These are phyloP conservation scores for Craterocephalus amniculus DNA, from an alignment of 2,797 vertebrate species.

Conservation along the genomic window DNA sequence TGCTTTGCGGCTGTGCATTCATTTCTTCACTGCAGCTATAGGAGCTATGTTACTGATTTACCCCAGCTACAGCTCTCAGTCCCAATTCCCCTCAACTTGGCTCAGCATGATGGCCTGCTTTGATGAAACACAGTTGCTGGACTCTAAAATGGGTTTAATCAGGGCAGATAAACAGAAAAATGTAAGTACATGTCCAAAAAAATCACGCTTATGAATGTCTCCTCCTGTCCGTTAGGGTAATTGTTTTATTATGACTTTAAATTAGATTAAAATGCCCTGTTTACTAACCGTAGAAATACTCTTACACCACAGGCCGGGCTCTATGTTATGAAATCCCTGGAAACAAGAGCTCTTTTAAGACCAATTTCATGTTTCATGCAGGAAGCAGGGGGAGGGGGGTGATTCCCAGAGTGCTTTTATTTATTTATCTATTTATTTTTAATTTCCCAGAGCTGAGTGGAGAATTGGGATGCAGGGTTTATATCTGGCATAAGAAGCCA, in stretches of 20 bases:
- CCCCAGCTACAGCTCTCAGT: constrained; percentile 17
- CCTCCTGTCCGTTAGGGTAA: background rate
- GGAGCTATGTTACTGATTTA: background rate
- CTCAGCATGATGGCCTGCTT: background rate
- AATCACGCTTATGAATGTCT: background rate
- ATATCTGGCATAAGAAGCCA: constrained; percentile 53
- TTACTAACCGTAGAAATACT: background rate
- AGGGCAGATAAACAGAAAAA: background rate
- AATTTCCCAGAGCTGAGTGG: constrained; percentile 12
- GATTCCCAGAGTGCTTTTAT: constrained; percentile 38
- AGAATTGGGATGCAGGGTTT: constrained; percentile 53
- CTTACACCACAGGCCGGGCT: constrained; percentile 19
- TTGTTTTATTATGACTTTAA: constrained; percentile 7
- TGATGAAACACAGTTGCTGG: constrained; percentile 4
- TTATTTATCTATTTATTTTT: background rate
- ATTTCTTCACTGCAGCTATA: constrained; percentile 47
- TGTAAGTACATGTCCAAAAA: background rate
- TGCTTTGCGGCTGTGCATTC: constrained; percentile 78
- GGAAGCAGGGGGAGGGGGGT: constrained; percentile 15
- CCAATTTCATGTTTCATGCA: constrained; percentile 19
- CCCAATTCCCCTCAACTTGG: constrained; percentile 34
- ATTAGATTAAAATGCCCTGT: constrained; percentile 6
- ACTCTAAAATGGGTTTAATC: constrained; percentile 1
- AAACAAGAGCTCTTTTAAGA: constrained; percentile 35
- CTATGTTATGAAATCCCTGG: constrained; percentile 12